Base-by-base conservation (phyloP, 2,888 invertebrate species). In the Lithophane leautieri region DNA sequence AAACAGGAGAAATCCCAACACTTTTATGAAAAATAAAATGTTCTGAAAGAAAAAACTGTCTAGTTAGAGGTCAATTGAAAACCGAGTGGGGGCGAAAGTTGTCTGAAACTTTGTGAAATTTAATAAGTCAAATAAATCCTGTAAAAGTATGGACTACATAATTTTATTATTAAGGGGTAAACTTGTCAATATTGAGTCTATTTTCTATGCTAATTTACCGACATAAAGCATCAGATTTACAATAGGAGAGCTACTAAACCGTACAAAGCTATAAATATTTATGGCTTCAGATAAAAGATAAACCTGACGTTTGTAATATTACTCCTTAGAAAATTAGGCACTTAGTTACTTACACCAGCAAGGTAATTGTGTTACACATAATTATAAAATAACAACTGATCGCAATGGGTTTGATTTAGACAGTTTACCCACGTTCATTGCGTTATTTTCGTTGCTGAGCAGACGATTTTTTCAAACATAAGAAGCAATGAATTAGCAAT, bases 41-140 rank as follows among this genome's bases (percentile, higher is more conserved):
- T 28, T n/a, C 22, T n/a, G 44, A 68, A 50, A 68, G 19, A 60
- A 14, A 6, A 52, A 70, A 47, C 22, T 70, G 58, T 72, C 22
- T 44, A 40, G 25, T 73, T 79, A 62, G 9, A 60, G n/a, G 69
- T 68, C 34, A 58, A 14, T 47, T n/a, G 11, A 62, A 78, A 12
- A 42, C 61, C 3, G 47, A 73, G 54, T 62, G 34, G 28, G n/a
- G 7, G 12, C 52, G 44, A 44, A 52, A 63, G 42, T 58, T 56
- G 8, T 16, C 14, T 70, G 11, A 11, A 79, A 60, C 40, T 72
- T 1, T 62, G 25, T 61, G n/a, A 76, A 54, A 70, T n/a, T n/a
- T n/a, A n/a, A n/a, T n/a, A n/a, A n/a, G 14, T 42, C n/a, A 34
- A 78, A 60, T 52, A 34, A 58, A 42, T 34, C 1, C 11, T 58